phyloP scores from a whole-genome alignment of 2,113 vertebrate genomes.

The Stigmatopora nigra region DNA sequence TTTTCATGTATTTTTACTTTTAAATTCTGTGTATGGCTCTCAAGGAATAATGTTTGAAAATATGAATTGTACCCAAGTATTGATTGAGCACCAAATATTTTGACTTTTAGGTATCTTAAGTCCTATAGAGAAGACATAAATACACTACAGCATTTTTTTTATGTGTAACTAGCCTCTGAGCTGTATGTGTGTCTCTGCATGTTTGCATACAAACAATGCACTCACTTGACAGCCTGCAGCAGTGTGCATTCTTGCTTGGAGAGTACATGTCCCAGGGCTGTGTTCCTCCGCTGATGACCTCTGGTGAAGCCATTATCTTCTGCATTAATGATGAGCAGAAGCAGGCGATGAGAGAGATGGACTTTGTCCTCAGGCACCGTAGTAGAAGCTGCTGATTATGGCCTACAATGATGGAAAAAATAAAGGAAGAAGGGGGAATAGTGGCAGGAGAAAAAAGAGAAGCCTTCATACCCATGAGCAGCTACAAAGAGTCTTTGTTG shows the following conservation, averaged over 20 bases:
- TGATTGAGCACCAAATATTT: too few species aligned
- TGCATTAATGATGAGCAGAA: conserved; percentile 72
- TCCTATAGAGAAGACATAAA: neutral
- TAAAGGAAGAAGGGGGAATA: conserved; percentile 14
- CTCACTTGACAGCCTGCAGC: conserved; percentile 56
- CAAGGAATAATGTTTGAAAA: too few species aligned
- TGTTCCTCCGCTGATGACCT: conserved; percentile 64
- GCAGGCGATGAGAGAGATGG: conserved; percentile 68
- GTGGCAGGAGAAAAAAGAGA: neutral
- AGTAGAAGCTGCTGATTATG: conserved; percentile 53
- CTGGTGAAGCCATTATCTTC: conserved; percentile 72
- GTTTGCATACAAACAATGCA: conserved; percentile 53
- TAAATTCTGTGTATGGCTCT: too few species aligned
- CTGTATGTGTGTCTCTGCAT: conserved; percentile 22
- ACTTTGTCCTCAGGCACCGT: conserved; percentile 61
- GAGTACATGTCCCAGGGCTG: conserved; percentile 59
- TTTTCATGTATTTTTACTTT: too few species aligned
- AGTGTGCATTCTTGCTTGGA: conserved; percentile 62
- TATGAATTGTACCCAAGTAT: too few species aligned
- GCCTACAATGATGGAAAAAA: conserved; percentile 54
- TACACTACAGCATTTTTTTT: neutral
- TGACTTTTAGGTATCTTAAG: too few species aligned
- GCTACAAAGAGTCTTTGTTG: conserved; percentile 45
- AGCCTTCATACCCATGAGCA: conserved; percentile 58
- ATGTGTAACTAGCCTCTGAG: neutral